Evolutionary conservation across 2,113 vertebrate species (phyloP).

Genomic region (Columbina picui): DNA sequence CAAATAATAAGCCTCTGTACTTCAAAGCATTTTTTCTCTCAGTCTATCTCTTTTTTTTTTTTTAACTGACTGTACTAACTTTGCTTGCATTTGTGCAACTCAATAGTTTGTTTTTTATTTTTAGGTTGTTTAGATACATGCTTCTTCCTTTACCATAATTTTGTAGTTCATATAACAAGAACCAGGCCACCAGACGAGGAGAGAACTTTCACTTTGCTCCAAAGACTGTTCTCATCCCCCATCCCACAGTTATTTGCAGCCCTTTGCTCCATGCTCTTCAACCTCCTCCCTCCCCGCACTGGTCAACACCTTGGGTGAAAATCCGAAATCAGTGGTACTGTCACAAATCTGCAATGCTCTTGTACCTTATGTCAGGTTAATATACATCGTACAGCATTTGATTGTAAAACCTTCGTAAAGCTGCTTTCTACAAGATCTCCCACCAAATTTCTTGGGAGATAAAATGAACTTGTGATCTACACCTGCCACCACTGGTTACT

Average conservation of each 20-base stretch:
- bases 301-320: background rate
- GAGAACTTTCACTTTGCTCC: background rate
- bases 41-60: background rate
- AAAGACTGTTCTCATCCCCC: background rate
- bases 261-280: background rate
- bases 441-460: background rate
- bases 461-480: background rate
- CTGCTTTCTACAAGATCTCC: background rate
- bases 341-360: background rate
- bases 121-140: constrained; percentile 3
- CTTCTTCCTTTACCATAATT: background rate
- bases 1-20: constrained; percentile 33
- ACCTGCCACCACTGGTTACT: background rate
- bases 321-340: background rate
- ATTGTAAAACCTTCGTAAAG: background rate
- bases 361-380: background rate
- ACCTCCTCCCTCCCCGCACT: too few relatives aligned
- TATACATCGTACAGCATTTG: background rate
- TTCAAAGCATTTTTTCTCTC: constrained; percentile 40
- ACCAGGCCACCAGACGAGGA: background rate
- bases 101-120: background rate
- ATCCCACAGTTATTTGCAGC: background rate
- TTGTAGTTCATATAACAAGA: background rate
- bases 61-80: background rate
- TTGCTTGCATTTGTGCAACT: background rate